phyloP scores from a whole-genome alignment of 2,797 vertebrate genomes.

The Acridotheres tristis region DNA sequence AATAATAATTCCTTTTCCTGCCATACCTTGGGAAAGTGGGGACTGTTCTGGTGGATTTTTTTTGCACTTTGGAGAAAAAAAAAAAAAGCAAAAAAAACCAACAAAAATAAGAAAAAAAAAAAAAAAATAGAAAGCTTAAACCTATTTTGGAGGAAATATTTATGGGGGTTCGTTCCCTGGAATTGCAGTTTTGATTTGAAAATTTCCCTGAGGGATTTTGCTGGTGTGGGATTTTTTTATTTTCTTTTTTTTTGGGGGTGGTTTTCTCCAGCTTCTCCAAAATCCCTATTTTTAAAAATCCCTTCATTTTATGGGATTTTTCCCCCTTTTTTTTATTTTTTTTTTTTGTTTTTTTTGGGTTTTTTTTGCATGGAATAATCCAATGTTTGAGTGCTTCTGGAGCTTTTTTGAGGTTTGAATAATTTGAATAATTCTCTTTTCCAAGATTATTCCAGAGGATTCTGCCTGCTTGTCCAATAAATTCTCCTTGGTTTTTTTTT shows the following conservation, averaged over 20 bases:
- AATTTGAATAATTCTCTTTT: neutral
- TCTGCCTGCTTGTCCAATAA: neutral
- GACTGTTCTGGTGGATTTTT: conserved; percentile 55
- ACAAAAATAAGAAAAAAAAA: no score
- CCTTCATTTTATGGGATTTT: neutral
- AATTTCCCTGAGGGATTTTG: neutral
- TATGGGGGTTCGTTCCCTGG: conserved; percentile 41
- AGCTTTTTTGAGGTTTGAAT: neutral
- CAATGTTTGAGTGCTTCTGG: neutral
- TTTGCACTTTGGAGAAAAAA: conserved; percentile 69
- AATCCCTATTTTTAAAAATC: neutral
- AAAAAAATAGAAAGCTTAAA: neutral
- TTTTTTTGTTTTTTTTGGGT: neutral
- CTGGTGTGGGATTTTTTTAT: neutral
- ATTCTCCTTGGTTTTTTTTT: neutral
- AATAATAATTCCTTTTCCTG: no score
- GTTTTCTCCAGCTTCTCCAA: neutral
- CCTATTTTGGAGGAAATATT: conserved; percentile 73
- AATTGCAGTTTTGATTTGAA: conserved; percentile 73
- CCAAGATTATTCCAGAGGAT: neutral
- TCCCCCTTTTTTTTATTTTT: neutral
- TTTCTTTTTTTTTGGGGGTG: neutral
- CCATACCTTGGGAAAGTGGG: conserved; percentile 16
- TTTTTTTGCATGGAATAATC: neutral
- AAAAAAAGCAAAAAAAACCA: no score